Evolutionary conservation across 2,113 vertebrate genomes (phyloP).

Genomic region (Forbesichthys papilliferus): DNA sequence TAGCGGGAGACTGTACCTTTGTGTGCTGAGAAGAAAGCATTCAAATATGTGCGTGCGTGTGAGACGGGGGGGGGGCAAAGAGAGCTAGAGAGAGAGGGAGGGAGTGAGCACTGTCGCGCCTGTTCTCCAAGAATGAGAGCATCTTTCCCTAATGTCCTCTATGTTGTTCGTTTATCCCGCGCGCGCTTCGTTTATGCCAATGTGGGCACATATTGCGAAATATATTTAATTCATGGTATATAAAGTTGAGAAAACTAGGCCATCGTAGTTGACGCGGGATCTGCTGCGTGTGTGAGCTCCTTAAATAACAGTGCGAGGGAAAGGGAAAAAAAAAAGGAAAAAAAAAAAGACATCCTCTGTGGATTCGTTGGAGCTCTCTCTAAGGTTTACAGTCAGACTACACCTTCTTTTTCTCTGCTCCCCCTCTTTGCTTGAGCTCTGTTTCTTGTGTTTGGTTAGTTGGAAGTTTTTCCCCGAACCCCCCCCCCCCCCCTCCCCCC

Average conservation of each 20-base stretch:
- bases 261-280: slow-evolving; percentile 65
- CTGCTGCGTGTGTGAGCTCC: slow-evolving; percentile 54
- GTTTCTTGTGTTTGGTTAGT: slow-evolving; percentile 50
- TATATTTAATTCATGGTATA: slow-evolving; percentile 72
- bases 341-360: slow-evolving; percentile 47
- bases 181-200: slow-evolving; percentile 51
- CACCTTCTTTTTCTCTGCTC: slow-evolving; percentile 48
- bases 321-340: slow-evolving; percentile 11
- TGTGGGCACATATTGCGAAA: slow-evolving; percentile 55
- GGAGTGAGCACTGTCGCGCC: slow-evolving; percentile 44
- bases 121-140: slow-evolving; percentile 49
- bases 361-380: slow-evolving; percentile 60
- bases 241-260: slow-evolving; percentile 73
- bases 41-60: slow-evolving; percentile 8
- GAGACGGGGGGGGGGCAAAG: slow-evolving; percentile 3
- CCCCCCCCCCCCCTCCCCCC: slow-evolving; percentile 1
- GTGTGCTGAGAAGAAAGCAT: neutral
- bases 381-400: slow-evolving; percentile 69
- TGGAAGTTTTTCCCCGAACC: slow-evolving; percentile 34
- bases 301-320: slow-evolving; percentile 70
- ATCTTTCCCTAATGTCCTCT: slow-evolving; percentile 60
- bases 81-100: slow-evolving; percentile 8
- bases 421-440: slow-evolving; percentile 27
- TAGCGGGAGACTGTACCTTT: neutral
- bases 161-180: slow-evolving; percentile 55